phyloP scores from a whole-genome alignment of 2,797 vertebrate species.

The Tokudaia tokunoshimensis region DNA sequence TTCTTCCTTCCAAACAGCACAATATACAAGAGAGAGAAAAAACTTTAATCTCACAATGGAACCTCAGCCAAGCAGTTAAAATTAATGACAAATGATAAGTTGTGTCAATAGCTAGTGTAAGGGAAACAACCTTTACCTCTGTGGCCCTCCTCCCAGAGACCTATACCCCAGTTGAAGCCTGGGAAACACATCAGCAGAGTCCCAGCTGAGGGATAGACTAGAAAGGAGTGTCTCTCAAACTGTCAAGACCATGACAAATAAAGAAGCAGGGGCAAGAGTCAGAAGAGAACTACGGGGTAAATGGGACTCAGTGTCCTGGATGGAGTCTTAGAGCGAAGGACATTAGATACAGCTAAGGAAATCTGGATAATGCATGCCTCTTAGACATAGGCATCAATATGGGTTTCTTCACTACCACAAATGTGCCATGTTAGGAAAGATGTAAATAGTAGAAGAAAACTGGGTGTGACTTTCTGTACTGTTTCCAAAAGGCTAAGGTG shows the following conservation, averaged over 20 bases:
- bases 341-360: not conserved
- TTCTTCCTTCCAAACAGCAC: not conserved
- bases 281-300: not conserved
- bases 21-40: not conserved
- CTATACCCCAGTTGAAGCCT: not conserved
- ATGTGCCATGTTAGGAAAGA: not conserved
- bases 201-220: not conserved
- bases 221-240: not conserved
- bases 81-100: not conserved
- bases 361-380: not conserved
- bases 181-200: not conserved
- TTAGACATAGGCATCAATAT: not conserved
- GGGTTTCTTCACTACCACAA: not conserved
- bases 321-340: not conserved
- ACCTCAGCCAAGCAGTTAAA: not conserved
- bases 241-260: not conserved
- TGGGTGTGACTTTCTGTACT: not conserved
- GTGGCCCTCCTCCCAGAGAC: not conserved
- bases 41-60: not conserved
- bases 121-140: not conserved
- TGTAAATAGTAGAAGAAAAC: not conserved
- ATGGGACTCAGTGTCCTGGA: not conserved
- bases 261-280: not conserved
- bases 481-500: not conserved
- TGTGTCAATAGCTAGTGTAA: too few relatives aligned